Evolutionary conservation across 2,113 vertebrate genomes (phyloP), one percentile per base, ranked within the genome.

Genomic region (Nannobrachium achirus): DNA sequence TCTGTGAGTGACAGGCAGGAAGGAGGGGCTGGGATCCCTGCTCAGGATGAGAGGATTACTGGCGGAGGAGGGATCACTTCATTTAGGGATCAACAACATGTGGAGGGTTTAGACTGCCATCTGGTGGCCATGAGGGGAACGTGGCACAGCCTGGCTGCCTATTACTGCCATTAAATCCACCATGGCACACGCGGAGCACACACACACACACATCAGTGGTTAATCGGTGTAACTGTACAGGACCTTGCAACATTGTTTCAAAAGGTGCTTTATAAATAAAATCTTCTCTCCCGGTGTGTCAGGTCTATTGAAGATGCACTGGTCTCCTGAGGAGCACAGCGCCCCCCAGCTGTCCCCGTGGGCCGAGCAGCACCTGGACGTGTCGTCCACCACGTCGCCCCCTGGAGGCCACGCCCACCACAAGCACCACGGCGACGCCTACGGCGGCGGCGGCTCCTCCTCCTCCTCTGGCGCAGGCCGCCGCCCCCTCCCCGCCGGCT

Each of bases 361-460:
- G 96, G 95, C 95, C 70, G 96, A 99, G 93, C 96, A 99, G 91
- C 96, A 98, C 92, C 92, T 98, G 42, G 97, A 98, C 18, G 95
- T 99, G 78, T 97, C 96, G 75, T 98, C 96, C 68, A 97, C 96
- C 6, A 98, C 96, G 45, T 96, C 96, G 0, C 95, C 96, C 0
- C 95, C 96, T 0, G 94, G 94, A 0, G 94, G 92, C 56, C 95
- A 33, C 25, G 94, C 92, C 56, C 95, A 33, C 25, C 25, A 95
- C 92, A 99, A 99, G 59, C 79, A 95, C 8, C 95, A 98, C 48
- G 80, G 95, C 8, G 95, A 98, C 48, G 80, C 94, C 68, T 95
- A 94, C 71, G 80, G 1, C 93, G 9, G 90, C 86, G 63, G 76
- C 72, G 89, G 91, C 10, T 88, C 89, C 52, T 81, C 84, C 87